phyloP scores from a whole-genome alignment of 2,113 vertebrate genomes.

The Suricata suricatta region DNA sequence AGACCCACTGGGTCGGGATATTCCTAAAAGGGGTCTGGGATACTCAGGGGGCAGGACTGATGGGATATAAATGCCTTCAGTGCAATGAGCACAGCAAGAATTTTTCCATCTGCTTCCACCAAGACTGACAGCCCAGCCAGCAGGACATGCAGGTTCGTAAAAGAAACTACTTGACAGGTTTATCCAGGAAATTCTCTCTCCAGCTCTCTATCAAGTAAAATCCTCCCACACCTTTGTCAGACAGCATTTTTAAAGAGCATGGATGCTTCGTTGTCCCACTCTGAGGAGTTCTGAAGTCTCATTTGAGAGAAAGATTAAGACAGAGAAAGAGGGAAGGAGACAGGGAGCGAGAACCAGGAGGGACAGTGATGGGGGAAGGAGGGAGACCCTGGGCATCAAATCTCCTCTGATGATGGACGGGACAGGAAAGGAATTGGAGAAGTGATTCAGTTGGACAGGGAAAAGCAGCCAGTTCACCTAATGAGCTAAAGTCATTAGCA shows the following conservation, averaged over 20 bases:
- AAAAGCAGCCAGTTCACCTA: slow-evolving; percentile 68
- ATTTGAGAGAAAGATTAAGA: slow-evolving; percentile 77
- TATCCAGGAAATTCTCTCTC: slow-evolving; percentile 72
- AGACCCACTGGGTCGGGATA: not conserved
- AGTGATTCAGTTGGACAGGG: slow-evolving; percentile 78
- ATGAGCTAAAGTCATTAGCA: slow-evolving; percentile 73
- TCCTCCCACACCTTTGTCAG: slow-evolving; percentile 80
- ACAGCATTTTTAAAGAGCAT: slow-evolving; percentile 77
- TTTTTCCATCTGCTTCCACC: slow-evolving; percentile 59
- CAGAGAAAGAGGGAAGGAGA: not conserved
- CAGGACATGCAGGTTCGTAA: slow-evolving; percentile 64
- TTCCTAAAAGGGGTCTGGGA: not conserved
- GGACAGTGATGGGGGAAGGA: no score
- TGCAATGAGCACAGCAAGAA: slow-evolving; percentile 76
- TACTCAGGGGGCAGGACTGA: slow-evolving; percentile 31
- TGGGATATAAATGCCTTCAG: slow-evolving; percentile 51
- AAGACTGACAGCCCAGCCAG: slow-evolving; percentile 80
- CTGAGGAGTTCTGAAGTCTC: slow-evolving; percentile 83
- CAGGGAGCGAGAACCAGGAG: not conserved
- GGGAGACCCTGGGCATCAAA: not conserved
- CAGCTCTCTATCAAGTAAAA: slow-evolving; percentile 74
- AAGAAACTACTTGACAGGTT: slow-evolving; percentile 81
- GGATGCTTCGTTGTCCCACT: slow-evolving; percentile 66
- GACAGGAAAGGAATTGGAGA: slow-evolving; percentile 76
- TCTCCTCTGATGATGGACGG: slow-evolving; percentile 74